These are phyloP conservation scores for Synodontis membranacea DNA, from an alignment of 2,113 vertebrate species.

Conservation along the genomic window DNA sequence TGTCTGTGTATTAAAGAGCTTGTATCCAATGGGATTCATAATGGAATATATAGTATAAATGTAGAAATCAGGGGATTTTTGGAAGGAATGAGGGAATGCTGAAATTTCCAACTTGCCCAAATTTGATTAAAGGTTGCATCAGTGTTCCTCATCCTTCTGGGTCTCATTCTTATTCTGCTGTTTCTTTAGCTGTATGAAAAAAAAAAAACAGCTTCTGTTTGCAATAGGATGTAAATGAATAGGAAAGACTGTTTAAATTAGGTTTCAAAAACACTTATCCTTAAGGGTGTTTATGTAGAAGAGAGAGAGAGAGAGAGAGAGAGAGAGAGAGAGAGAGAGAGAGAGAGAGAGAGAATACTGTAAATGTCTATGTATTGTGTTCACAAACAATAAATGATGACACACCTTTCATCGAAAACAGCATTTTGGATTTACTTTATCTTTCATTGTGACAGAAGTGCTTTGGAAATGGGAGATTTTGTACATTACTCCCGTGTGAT, in stretches of 20 bases:
- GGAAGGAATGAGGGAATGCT: slow-evolving; percentile 28
- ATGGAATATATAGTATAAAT: slow-evolving; percentile 31
- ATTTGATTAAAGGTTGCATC: slow-evolving; percentile 48
- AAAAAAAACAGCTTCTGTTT: slow-evolving; percentile 21
- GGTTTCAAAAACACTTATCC: slow-evolving; percentile 18
- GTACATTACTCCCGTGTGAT: not conserved
- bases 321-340: not conserved
- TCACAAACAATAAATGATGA: not conserved
- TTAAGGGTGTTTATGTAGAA: slow-evolving; percentile 8
- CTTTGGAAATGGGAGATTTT: not conserved
- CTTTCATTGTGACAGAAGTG: not conserved
- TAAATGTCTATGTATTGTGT: not conserved
- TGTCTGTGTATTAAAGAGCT: slow-evolving; percentile 1
- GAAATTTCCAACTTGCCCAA: slow-evolving; percentile 43
- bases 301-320: too few relatives aligned
- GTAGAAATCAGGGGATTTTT: slow-evolving; percentile 14
- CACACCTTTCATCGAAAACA: slow-evolving; percentile 8
- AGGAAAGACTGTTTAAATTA: slow-evolving; percentile 15
- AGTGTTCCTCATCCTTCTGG: slow-evolving; percentile 31
- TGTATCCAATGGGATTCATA: slow-evolving; percentile 12
- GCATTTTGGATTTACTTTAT: not conserved
- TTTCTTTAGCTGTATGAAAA: slow-evolving; percentile 13
- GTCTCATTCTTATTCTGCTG: slow-evolving; percentile 18
- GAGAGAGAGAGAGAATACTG: not conserved
- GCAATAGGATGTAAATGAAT: slow-evolving; percentile 33